Conservation (phyloP, 2,797 vertebrate genomes). For the Melanotaenia nigrans region DNA sequence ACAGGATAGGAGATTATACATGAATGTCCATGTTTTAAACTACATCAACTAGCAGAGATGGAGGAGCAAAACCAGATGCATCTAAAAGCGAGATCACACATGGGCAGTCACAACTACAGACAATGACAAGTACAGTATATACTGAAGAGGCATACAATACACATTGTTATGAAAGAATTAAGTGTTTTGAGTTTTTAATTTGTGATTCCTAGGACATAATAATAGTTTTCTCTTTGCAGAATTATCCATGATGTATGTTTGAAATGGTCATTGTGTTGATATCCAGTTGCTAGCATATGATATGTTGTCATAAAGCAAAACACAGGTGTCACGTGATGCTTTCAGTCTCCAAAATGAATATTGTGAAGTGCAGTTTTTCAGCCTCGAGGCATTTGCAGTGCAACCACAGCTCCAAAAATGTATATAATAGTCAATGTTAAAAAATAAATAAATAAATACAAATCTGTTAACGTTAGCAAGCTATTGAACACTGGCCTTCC, state of each 20-base stretch:
- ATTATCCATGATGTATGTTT: background rate
- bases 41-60: constrained; percentile 67
- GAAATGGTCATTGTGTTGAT: constrained; percentile 4
- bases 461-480: too few species aligned
- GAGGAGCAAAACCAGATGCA: constrained; percentile 53
- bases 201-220: background rate
- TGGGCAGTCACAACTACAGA: constrained; percentile 12
- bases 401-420: too few species aligned
- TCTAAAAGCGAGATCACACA: constrained; percentile 31
- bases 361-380: background rate
- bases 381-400: background rate
- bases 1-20: constrained; percentile 67
- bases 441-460: too few species aligned
- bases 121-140: constrained; percentile 22
- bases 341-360: too few species aligned
- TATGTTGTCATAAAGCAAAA: too few species aligned
- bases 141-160: constrained; percentile 17
- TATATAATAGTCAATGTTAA: too few species aligned
- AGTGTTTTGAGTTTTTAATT: constrained; percentile 33
- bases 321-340: too few species aligned
- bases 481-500: too few species aligned
- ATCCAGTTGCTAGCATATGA: too few species aligned
- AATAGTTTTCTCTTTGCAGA: background rate
- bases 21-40: constrained; percentile 82
- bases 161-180: constrained; percentile 21